phyloP scores from a whole-genome alignment of 2,113 vertebrate genomes.

The Megaptera novaeangliae region DNA sequence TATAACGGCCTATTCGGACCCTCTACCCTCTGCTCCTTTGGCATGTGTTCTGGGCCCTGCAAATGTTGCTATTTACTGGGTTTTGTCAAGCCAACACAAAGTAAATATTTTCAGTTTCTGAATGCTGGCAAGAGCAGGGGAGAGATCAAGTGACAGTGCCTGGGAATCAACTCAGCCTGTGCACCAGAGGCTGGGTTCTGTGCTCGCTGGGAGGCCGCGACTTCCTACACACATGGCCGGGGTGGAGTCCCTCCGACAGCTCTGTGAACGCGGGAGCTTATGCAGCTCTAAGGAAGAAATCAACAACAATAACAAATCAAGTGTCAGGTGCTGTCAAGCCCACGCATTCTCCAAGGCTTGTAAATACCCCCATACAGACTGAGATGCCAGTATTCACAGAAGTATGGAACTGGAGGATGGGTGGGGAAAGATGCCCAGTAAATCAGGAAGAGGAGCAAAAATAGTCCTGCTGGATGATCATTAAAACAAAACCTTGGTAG shows the following conservation, averaged over 20 bases:
- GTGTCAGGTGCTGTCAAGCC: neutral
- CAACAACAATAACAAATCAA: neutral
- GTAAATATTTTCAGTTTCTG: conserved; percentile 51
- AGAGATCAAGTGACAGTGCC: neutral
- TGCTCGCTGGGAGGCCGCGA: rapidly evolving
- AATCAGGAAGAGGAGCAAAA: neutral
- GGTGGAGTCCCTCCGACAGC: neutral
- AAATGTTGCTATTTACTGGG: conserved; percentile 11
- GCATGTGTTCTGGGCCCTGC: neutral
- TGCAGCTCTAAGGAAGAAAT: neutral
- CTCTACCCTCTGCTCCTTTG: neutral
- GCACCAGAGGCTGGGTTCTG: neutral
- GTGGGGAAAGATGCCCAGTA: neutral
- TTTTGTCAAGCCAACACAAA: conserved; percentile 45
- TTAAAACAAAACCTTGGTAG: neutral
- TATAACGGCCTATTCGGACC: neutral
- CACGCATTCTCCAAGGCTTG: neutral
- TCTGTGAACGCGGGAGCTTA: rapidly evolving
- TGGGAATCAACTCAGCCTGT: neutral
- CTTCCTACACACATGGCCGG: neutral
- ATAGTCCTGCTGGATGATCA: neutral
- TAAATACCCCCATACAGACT: neutral
- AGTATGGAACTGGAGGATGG: neutral
- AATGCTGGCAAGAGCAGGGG: neutral
- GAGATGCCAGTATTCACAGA: neutral